Base-by-base conservation (phyloP, 2,113 vertebrate genomes). In the Rhynchomys soricoides region DNA sequence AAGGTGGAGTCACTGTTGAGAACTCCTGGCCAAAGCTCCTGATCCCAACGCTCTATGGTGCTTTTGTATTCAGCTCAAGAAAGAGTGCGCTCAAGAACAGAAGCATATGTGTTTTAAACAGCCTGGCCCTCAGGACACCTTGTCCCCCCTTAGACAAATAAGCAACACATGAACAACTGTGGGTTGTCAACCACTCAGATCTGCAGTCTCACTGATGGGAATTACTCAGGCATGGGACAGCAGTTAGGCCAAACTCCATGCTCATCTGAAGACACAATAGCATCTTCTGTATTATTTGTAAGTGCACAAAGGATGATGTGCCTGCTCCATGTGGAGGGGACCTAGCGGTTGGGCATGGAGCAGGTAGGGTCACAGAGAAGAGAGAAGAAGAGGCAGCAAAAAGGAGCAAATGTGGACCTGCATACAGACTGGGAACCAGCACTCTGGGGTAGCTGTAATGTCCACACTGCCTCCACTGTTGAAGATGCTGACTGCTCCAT, bases 101-200 rank as follows among this genome's bases (percentile, higher is more conserved):
- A 7, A 34, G 2, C 4, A 0, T 17, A 50, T 57, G n/a, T 7
- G 1, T 0, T 37, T 7, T 6, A 21, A 0, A 0, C 3, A 48
- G 19, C 31, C 66, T 1, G 0, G 4, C 2, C 34, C 13, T 7
- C 3, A 0, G 40, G 66, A 4, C 1, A 43, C 5, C 9, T 37
- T n/a, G 10, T 74, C 45, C 19, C 43, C 50, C 19, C 37, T 13
- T 17, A 11, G 13, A 62, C 17, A 40, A 43, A 24, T 16, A n/a
- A 52, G 15, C 0, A 31, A 52, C 9, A 12, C 7, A 0, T 24
- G 45, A 19, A 21, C 10, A 50, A 13, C 17, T 50, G 19, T 70
- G 2, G 3, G 11, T 10, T 1, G 1, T 50, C 37, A 22, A 22
- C 16, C 5, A 10, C 37, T 59, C 0, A 0, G 37, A 50, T 24